These are phyloP conservation scores for Cryptops parisi DNA, from an alignment of 2,888 invertebrate species.

Conservation along the genomic window DNA sequence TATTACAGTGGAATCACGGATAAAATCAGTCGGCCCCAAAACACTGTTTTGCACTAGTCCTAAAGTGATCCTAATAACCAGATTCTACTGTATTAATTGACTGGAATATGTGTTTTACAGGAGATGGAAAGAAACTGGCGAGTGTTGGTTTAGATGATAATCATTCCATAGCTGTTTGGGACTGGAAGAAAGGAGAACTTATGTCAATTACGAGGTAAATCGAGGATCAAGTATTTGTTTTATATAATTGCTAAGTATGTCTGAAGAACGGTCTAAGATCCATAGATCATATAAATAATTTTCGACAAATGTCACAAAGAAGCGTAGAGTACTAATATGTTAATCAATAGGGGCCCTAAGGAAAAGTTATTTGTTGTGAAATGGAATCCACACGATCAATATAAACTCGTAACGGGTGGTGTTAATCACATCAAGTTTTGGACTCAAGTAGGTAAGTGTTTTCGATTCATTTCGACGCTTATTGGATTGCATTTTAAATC, in stretches of 20 bases:
- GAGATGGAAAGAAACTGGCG: constrained; percentile 33
- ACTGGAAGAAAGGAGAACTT: constrained; percentile 36
- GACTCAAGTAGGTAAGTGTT: constrained; percentile 30
- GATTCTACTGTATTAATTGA: no score
- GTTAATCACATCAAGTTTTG: constrained; percentile 37
- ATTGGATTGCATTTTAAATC: not conserved
- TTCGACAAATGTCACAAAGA: no score
- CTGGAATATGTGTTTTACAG: constrained; percentile 21
- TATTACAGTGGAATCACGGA: no score
- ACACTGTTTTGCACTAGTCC: no score
- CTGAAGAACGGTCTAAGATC: not conserved
- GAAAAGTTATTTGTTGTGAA: constrained; percentile 35
- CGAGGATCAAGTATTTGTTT: not conserved
- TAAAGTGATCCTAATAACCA: no score
- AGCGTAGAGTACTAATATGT: no score
- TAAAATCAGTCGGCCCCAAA: no score
- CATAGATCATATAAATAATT: not conserved
- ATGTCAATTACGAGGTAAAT: constrained; percentile 32
- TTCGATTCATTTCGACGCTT: not conserved
- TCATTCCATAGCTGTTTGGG: constrained; percentile 35
- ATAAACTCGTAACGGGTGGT: constrained; percentile 32
- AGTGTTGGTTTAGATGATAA: constrained; percentile 35
- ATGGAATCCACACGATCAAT: constrained; percentile 32
- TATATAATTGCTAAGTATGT: not conserved
- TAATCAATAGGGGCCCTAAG: constrained; percentile 30